A percentile compares a stretch with the other conserved stretches of the same genome.
phyloP scores from a whole-genome alignment of 92 coral and sea anemone genomes.

The Anthopleura xanthogrammica region DNA sequence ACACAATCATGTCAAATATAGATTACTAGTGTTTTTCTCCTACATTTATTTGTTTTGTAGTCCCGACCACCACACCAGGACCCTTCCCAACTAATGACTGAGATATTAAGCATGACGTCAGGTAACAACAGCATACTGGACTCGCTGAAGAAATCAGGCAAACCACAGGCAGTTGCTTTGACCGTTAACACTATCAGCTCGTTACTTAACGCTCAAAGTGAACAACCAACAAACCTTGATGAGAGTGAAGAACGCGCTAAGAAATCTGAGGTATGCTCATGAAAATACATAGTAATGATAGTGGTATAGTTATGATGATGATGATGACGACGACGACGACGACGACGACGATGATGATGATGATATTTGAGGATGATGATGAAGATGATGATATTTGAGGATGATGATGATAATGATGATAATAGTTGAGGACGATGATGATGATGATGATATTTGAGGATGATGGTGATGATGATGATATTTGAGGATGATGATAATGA shows the following conservation, averaged over 20 bases:
- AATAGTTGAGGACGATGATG: too few species aligned
- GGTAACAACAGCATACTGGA: constrained; percentile 44
- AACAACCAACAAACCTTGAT: not conserved
- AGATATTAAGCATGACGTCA: constrained; percentile 46
- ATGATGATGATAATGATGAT: too few species aligned
- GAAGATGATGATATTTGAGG: too few species aligned
- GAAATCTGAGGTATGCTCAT: constrained; percentile 6
- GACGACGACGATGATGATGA: too few species aligned
- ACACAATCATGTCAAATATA: not conserved
- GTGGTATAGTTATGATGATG: too few species aligned
- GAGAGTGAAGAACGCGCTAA: constrained; percentile 1
- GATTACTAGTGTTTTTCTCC: too few species aligned
- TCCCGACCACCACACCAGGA: constrained; percentile 50
- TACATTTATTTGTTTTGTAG: constrained; percentile 19
- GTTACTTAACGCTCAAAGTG: constrained; percentile 48
- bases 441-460: too few species aligned
- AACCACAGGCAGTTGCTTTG: constrained; percentile 45
- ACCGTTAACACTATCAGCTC: constrained; percentile 57
- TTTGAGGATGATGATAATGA: too few species aligned
- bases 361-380: too few species aligned
- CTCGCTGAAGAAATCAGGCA: constrained; percentile 52
- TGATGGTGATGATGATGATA: too few species aligned
- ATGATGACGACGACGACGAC: too few species aligned
- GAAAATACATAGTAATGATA: not conserved
- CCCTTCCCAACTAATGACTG: constrained; percentile 40